Evolutionary conservation across 1,140 invertebrate genomes (phyloP), one percentile per base, ranked within the genome.

Genomic region (Hylaeus volcanicus): DNA sequence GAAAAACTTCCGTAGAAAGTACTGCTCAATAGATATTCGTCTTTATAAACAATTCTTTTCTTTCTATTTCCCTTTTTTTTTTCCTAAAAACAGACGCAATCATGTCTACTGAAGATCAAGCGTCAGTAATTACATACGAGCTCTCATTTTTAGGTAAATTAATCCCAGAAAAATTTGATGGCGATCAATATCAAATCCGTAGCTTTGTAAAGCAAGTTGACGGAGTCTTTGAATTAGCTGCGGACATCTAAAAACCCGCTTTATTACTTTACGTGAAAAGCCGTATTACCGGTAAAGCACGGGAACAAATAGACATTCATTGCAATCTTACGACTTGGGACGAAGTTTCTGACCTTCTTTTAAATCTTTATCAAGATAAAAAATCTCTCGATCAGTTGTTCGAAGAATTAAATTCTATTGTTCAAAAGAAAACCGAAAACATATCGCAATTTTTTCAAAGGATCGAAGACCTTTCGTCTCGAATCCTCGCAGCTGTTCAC

Each of bases 321-420:
- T 69, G 66, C n/a, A 55, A 69, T 53, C 48, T 55, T 1, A 26
- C 26, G 26, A 37, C 11, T 37, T 69, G 66, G 48, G 48, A 51
- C 5, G 48, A 14, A 53, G 45, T 69, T 48, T 69, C 66, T 11
- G 66, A 69, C 12, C 66, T 69, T 39, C 26, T 69, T 37, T 14
- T 69, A 53, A 69, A 39, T 53, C 48, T 69, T 2, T 69, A 69
- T 39, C 66, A 69, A 39, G 66, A 69, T 53, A 69, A 69, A 69
- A 69, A 69, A 69, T 51, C 48, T 55, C 26, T 69, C 4, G 66
- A 69, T 14, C 66, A 69, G 12, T 14, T 69, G 11, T 53, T 69
- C 3, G 66, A 69, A n/a, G 66, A 69, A 53, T 55, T 69, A 53
- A 69, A n/a, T 53, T 53, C 66, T 5, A 69, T 55, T 1, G 14